Evolutionary conservation across 1,140 invertebrate genomes (phyloP).

Genomic region (Drosophila gunungcola): DNA sequence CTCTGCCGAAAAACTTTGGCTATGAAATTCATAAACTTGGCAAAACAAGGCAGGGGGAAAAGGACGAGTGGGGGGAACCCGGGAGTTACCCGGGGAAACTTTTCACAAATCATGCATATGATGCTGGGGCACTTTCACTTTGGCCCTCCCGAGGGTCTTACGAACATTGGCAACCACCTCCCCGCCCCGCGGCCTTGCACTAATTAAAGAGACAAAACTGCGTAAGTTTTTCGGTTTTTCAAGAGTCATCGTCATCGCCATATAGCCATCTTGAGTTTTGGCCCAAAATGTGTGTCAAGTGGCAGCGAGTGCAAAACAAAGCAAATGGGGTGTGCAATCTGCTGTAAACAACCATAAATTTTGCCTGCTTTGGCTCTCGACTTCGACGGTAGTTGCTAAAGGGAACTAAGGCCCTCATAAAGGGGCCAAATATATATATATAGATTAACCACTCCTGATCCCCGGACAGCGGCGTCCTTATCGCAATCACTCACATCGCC

Average conservation of each 20-base stretch:
- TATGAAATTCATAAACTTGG: conserved; percentile 82
- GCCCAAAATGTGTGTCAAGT: conserved; percentile 69
- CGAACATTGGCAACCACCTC: not conserved
- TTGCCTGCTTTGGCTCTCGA: conserved; percentile 33
- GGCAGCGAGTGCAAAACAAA: conserved; percentile 76
- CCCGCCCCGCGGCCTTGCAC: conserved; percentile 23
- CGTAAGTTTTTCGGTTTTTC: conserved; percentile 35
- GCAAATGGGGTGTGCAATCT: conserved; percentile 83
- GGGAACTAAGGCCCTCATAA: conserved; percentile 68
- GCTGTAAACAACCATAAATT: conserved; percentile 82
- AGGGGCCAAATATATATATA: conserved; percentile 34
- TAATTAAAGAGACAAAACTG: conserved; percentile 51
- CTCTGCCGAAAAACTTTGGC: conserved; percentile 73
- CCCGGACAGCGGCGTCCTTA: conserved; percentile 56
- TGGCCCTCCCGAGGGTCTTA: conserved; percentile 21
- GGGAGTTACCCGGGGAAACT: conserved; percentile 60
- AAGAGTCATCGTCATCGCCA: conserved; percentile 32
- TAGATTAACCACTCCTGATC: conserved; percentile 14
- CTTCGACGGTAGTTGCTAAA: conserved; percentile 32
- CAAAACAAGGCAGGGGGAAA: conserved; percentile 53
- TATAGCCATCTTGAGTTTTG: conserved; percentile 37
- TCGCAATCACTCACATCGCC: conserved; percentile 78
- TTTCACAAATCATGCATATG: conserved; percentile 82
- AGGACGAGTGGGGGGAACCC: not conserved
- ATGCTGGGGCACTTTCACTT: conserved; percentile 64